phyloP scores from a whole-genome alignment of 2,113 vertebrate genomes.

The Buteo buteo region DNA sequence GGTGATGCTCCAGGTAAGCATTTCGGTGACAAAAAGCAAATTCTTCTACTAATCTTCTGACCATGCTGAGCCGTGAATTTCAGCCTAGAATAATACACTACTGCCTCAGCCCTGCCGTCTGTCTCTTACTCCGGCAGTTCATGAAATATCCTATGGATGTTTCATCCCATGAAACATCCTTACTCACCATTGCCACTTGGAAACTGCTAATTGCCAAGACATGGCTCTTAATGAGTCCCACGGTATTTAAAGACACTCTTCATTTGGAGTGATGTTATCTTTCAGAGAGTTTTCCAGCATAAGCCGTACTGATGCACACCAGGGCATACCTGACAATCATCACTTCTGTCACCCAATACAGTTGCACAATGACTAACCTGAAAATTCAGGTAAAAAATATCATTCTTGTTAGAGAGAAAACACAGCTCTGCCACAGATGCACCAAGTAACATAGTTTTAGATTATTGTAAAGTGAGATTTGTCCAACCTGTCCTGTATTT shows the following conservation, averaged over 20 bases:
- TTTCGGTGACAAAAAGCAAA: neutral
- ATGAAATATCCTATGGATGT: neutral
- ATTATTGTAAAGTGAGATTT: neutral
- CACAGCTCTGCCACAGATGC: neutral
- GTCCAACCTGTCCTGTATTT: neutral
- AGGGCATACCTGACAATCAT: neutral
- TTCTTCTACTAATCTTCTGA: neutral
- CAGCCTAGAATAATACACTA: neutral
- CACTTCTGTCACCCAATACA: neutral
- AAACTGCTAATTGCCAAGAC: neutral
- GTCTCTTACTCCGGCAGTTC: neutral
- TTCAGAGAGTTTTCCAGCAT: neutral
- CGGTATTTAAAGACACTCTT: neutral
- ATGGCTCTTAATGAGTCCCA: neutral
- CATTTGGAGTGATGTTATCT: neutral
- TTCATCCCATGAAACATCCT: neutral
- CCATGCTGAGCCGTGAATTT: neutral
- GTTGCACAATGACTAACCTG: neutral
- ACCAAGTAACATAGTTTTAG: neutral
- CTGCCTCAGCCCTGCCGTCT: neutral
- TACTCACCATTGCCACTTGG: neutral
- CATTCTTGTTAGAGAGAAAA: neutral
- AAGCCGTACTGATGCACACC: neutral
- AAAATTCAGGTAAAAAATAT: neutral
- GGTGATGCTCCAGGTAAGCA: neutral